Percentiles rank a stretch among this genome's conserved stretches.
Conservation (phyloP, 2,888 invertebrate genomes). For the Eupithecia abbreviata region DNA sequence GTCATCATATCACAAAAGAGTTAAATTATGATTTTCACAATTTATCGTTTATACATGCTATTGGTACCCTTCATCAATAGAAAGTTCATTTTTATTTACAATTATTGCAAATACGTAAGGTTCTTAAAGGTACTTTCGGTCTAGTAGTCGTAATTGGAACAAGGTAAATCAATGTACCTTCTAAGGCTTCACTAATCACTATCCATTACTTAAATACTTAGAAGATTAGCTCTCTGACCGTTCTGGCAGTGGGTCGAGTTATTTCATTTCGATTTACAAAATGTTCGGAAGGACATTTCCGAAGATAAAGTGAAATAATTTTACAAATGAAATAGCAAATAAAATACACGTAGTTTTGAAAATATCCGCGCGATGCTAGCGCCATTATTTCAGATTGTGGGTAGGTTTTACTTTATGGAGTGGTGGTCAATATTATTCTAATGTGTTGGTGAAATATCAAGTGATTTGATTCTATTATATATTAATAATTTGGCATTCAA, state of each 20-base stretch:
- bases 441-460: slow-evolving; percentile 12
- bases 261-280: not conserved
- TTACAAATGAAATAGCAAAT: not conserved
- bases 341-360: slow-evolving; percentile 39
- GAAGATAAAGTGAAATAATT: not conserved
- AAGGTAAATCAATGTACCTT: not conserved
- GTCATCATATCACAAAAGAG: not conserved
- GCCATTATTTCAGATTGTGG: slow-evolving; percentile 33
- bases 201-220: not conserved
- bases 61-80: too few relatives aligned
- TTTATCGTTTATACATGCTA: not conserved
- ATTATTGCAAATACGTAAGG: not conserved
- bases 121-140: not conserved
- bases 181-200: not conserved
- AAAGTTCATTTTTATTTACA: too few relatives aligned
- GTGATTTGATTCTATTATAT: not conserved
- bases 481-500: not conserved
- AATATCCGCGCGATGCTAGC: slow-evolving; percentile 44
- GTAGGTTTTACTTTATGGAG: slow-evolving; percentile 24
- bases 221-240: not conserved
- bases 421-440: slow-evolving; percentile 40
- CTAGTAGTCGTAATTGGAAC: not conserved
- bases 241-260: not conserved
- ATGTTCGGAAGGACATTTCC: not conserved
- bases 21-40: not conserved